Evolutionary conservation across 1,140 invertebrate species (phyloP).

Genomic region (Drosophila burlai): DNA sequence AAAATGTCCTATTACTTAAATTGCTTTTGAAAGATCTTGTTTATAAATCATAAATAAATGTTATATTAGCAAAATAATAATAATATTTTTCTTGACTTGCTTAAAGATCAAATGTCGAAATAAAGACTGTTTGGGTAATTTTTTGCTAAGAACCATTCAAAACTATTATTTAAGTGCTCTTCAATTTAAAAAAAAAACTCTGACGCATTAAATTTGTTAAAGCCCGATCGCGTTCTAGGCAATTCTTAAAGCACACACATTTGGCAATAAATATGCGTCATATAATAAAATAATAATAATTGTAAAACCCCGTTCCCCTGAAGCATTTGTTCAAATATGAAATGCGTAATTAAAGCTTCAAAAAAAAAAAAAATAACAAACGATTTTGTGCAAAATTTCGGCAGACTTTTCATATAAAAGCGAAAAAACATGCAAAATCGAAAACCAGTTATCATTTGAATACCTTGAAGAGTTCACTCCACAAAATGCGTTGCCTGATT

Average conservation of each 20-base stretch:
- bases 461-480: background rate
- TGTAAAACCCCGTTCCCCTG: slow-evolving; percentile 1
- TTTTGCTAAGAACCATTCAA: background rate
- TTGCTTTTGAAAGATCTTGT: too few species aligned
- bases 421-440: background rate
- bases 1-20: too few species aligned
- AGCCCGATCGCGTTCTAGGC: background rate
- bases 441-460: slow-evolving; percentile 8
- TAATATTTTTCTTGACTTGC: background rate
- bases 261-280: slow-evolving; percentile 26
- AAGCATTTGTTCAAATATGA: slow-evolving; percentile 37
- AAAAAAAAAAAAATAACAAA: slow-evolving; percentile 15
- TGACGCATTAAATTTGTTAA: slow-evolving; percentile 2
- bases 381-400: background rate
- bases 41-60: too few species aligned
- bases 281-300: background rate
- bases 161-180: background rate
- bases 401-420: slow-evolving; percentile 24
- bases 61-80: background rate
- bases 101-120: background rate
- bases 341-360: slow-evolving; percentile 13
- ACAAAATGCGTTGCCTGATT: slow-evolving; percentile 27
- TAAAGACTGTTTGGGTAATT: background rate
- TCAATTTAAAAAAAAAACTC: background rate
- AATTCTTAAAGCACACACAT: slow-evolving; percentile 1